Conservation (phyloP, 2,797 vertebrate species). For the Liasis olivaceus region DNA sequence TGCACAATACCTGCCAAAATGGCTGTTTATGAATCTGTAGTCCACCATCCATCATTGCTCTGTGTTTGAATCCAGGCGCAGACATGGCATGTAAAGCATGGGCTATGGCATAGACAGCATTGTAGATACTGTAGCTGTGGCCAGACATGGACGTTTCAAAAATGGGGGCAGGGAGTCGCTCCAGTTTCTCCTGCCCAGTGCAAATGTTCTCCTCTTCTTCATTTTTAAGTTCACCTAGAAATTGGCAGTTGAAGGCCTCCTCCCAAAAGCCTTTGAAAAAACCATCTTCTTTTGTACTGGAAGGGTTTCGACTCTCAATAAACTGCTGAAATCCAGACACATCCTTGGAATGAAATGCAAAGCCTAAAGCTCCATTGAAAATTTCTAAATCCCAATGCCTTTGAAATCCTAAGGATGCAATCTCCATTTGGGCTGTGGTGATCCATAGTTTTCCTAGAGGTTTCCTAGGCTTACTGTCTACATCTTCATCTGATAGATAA, state of each 20-base stretch:
- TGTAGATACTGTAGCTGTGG: not conserved
- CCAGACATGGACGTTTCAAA: not conserved
- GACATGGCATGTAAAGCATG: not conserved
- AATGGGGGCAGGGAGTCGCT: not conserved
- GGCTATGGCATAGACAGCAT: not conserved
- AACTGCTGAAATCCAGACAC: not conserved
- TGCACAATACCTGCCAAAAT: not conserved
- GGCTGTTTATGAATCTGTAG: not conserved
- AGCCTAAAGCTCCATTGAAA: not conserved
- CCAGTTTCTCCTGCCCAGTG: not conserved
- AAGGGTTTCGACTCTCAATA: not conserved
- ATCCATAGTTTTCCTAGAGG: not conserved
- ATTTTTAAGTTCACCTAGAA: not conserved
- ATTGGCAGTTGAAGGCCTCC: not conserved
- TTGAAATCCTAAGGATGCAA: not conserved
- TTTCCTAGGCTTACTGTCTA: not conserved
- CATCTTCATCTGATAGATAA: not conserved
- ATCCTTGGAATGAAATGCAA: not conserved
- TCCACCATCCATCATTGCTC: not conserved
- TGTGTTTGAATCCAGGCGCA: not conserved
- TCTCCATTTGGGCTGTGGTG: not conserved
- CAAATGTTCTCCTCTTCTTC: not conserved
- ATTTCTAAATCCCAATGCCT: not conserved
- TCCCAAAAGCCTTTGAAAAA: not conserved
- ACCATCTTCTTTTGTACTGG: not conserved